Evolutionary conservation across 2,888 invertebrate species (phyloP), one percentile per base, ranked within the genome.

Genomic region (Lypha dubia): DNA sequence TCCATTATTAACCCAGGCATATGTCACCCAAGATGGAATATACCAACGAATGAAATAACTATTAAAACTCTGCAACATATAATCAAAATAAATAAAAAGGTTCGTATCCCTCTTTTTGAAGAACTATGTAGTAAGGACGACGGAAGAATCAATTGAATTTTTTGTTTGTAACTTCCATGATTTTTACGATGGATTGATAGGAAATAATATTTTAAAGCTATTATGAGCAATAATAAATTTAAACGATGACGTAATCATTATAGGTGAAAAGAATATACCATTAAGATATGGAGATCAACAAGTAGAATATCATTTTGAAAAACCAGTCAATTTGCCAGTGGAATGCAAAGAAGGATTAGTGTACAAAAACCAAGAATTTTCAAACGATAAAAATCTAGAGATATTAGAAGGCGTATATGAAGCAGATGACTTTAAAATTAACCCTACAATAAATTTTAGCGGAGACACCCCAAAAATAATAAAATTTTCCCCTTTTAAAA

Each of bases 141-240:
- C 53, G 17, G 9, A 46, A n/a, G 60, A 79, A 46, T 9, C n/a
- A 24, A 35, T 65, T 9, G 82, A 83, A 68, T 83, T 83, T 62
- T 67, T 32, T 20, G 60, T 84, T 32, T 46, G 46, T 5, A 13
- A 79, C 24, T 79, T 79, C n/a, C 76, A 84, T 38, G 53, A 71
- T 11, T 35, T 56, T 8, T 84, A 84, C 15, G 22, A 62, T 41
- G 24, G 44, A 49, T 20, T 49, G 9, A 20, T 49, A 20, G 46
- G 46, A 49, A 49, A 49, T 41, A 67, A 77, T 53, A 44, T 83
- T 24, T 49, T 83, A 17, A 77, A 46, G 32, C 67, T 32, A 44
- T 68, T 73, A 35, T 53, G 68, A 20, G 63, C 67, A 4, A 7
- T 28, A 13, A 51, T 71, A 63, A 63, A 63, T 56, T 49, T 49